Evolutionary conservation across 2,113 vertebrate genomes (phyloP), one percentile per base, ranked within the genome.

Genomic region (Regulus satrapa): DNA sequence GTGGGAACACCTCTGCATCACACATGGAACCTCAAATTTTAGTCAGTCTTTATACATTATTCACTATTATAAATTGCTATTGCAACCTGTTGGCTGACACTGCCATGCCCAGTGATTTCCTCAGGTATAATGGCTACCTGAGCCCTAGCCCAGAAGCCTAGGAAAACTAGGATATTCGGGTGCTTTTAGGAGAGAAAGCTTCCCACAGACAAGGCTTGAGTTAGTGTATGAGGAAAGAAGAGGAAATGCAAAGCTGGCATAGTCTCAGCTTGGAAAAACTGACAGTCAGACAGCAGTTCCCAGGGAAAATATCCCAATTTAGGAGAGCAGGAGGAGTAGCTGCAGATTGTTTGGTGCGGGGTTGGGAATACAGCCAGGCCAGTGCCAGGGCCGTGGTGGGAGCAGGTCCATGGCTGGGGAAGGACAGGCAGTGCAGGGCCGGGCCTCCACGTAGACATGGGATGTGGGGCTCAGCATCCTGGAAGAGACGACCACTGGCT

Each of bases 401-500:
- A 92, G 68, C 31, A 51, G 52, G 0, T 31, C 40, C 23, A 23
- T 1, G 10, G 38, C 59, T 1, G 4, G 25, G 40, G 18, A 12
- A 34, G 52, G 67, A 49, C 45, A 48, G n/a, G 41, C 1, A 0
- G 8, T 18, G 52, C 25, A 38, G n/a, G 32, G 29, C 11, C 5
- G 4, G 38, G 36, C 19, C 62, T 79, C n/a, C 8, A 6, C 0
- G 0, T 25, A 28, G 63, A 32, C 0, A 0, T 49, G 0, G 2
- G 29, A 49, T 67, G 24, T 54, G 56, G 36, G 21, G 29, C 68
- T 71, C 49, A 54, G 54, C 1, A 0, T 26, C 34, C 32, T 74
- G 62, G 41, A 71, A 34, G 41, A 88, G n/a, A n/a, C n/a, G n/a
- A 46, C 71, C 49, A 12, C 45, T 54, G 88, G 38, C 12, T 13